Evolutionary conservation across 2,797 vertebrate genomes (phyloP), one percentile per base, ranked within the genome.

Genomic region (Acanthurus leucopareius): DNA sequence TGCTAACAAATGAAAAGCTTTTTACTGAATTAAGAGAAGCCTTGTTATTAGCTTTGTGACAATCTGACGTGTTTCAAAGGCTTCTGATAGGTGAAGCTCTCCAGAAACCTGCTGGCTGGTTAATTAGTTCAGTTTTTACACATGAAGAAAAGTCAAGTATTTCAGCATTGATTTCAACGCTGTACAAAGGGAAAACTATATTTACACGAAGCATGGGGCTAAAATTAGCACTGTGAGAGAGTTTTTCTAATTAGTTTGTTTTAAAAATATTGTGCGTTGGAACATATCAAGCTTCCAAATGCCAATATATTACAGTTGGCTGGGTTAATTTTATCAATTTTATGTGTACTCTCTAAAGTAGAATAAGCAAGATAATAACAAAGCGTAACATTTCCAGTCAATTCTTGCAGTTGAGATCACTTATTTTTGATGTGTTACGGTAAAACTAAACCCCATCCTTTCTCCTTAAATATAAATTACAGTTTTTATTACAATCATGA

Each of bases 181-280:
- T 45, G 25, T 49, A 61, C 16, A 35, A 44, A 73, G 11, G 22
- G 32, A 65, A 62, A 44, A 44, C 52, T 25, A 58, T 57, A 64
- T 73, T 86, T 74, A 53, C 25, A 60, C 45, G 49, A 54, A 58
- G 9, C 3, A n/a, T 7, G 35, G 0, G 17, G 20, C 42, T 70
- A 35, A 35, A 20, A 6, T 17, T 73, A 56, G 19, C 54, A 40
- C 70, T 58, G 49, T 49, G n/a, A 65, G 62, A 14, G 10, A 59
- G 22, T 10, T 52, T 83, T 61, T 22, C 54, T 56, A 67, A 84
- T 86, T 77, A 64, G 62, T 73, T 73, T 60, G 8, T 58, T 53
- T 72, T 38, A 35, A n/a, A 53, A 75, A 79, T 71, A 52, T 22
- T 75, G 51, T 38, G 19, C 42, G 40, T 72, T 65, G 17, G 40